These are phyloP conservation scores for Macrophya annulata DNA, from an alignment of 2,888 invertebrate species.

Conservation along the genomic window DNA sequence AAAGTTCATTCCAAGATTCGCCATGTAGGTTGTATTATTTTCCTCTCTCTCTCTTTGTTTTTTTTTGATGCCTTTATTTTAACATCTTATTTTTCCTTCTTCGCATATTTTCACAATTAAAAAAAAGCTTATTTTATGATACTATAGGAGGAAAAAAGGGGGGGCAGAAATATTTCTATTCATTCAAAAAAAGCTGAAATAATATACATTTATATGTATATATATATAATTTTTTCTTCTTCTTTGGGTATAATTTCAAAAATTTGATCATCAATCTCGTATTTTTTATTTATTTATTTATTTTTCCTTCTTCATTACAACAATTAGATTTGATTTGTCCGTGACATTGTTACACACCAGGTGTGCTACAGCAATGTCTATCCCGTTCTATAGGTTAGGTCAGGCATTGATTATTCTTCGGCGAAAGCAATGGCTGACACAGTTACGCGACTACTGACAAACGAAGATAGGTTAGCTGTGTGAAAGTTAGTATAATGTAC, in stretches of 20 bases:
- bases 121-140: too few species aligned
- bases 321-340: neutral
- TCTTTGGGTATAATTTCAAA: neutral
- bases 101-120: neutral
- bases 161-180: too few species aligned
- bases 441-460: neutral
- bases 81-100: neutral
- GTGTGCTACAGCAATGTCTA: neutral
- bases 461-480: neutral
- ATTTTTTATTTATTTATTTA: neutral
- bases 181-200: too few species aligned
- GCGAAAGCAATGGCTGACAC: constrained; percentile 40
- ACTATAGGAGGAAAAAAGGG: too few species aligned
- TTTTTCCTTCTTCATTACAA: neutral
- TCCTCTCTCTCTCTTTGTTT: neutral
- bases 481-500: constrained; percentile 34
- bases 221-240: neutral
- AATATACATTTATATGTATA: too few species aligned
- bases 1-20: neutral
- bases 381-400: constrained; percentile 20
- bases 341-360: constrained; percentile 23
- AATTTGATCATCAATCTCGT: neutral
- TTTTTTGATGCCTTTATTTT: too few species aligned
- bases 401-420: constrained; percentile 46
- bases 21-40: neutral